phyloP scores from a whole-genome alignment of 2,888 invertebrate genomes.

The Agrotis clavis region DNA sequence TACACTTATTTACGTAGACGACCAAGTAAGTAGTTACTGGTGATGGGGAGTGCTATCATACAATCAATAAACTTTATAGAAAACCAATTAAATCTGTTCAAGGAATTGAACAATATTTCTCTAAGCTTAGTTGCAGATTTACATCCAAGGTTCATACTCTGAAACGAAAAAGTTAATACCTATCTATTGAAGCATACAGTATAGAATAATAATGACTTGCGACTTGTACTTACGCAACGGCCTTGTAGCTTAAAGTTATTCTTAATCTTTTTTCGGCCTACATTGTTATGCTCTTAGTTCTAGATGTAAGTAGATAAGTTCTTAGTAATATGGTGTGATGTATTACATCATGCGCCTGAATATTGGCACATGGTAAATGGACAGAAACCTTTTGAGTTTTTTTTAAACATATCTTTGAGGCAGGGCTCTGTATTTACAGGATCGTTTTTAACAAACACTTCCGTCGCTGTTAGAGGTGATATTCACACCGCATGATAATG shows the following conservation, averaged over 20 bases:
- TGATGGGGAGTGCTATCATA: too few relatives aligned
- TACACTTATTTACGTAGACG: too few relatives aligned
- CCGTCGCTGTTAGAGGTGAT: too few relatives aligned
- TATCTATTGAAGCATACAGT: constrained; percentile 18
- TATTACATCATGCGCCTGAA: background rate
- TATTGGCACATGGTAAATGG: background rate
- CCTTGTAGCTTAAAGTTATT: constrained; percentile 17
- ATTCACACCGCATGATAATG: too few relatives aligned
- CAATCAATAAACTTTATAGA: too few relatives aligned
- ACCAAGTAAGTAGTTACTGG: too few relatives aligned
- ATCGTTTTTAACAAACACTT: too few relatives aligned
- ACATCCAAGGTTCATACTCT: constrained; percentile 39
- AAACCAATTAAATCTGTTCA: background rate
- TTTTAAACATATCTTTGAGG: background rate
- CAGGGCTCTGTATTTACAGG: too few relatives aligned
- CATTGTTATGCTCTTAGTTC: constrained; percentile 33
- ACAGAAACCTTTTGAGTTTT: background rate
- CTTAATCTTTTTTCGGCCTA: constrained; percentile 25
- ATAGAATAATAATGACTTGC: constrained; percentile 26
- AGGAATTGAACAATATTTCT: constrained; percentile 18
- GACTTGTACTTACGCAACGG: constrained; percentile 31
- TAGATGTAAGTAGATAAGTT: background rate
- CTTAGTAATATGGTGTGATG: constrained; percentile 1
- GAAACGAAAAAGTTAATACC: constrained; percentile 11
- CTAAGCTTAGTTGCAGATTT: background rate